Base-by-base conservation (phyloP, 2,113 vertebrate species). In the Caracal caracal region DNA sequence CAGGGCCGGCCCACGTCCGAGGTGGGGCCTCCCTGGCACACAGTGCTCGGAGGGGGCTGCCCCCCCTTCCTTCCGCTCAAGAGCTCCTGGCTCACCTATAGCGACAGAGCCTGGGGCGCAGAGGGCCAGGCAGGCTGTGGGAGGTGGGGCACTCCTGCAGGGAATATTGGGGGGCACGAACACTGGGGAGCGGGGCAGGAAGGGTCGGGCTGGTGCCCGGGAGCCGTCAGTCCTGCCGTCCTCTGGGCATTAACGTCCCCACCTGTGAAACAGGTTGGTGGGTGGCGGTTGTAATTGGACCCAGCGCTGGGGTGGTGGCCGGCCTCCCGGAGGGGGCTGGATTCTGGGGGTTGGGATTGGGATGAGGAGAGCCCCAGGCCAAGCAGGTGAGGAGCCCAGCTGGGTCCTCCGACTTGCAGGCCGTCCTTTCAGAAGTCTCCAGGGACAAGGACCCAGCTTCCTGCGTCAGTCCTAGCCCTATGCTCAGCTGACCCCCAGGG, bases 81-180 rank as follows among this genome's bases (percentile, higher is more conserved):
- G 43, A 47, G 61, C 56, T 19, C 15, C 61, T 37, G 13, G 17
- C 3, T 73, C 1, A 0, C 43, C 17, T 47, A 0, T 0, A 17
- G 28, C 0, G 33, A 24, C 35, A 20, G 70, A 49, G 26, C 43
- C 4, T 1, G 17, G 65, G 6, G 56, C 0, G 0, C n/a, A 1
- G 63, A 28, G 30, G 73, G 8, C 33, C 4, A 1, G 56, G 35
- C 12, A 1, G 53, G 26, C 95, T 63, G 33, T 37, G 37, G 33
- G 59, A n/a, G 2, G 10, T 6, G 40, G 47, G 22, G 56, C 53
- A 7, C 0, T 26, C 59, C 2, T 4, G 35, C 3, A 20, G 26
- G 51, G 88, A 3, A 0, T 1, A 1, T 1, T 2, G 4, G 0
- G 6, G 24, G 17, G 13, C 15, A 16, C 24, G 47, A 43, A n/a